Evolutionary conservation across 2,797 vertebrate species (phyloP).

Genomic region (Epinephelus coioides): DNA sequence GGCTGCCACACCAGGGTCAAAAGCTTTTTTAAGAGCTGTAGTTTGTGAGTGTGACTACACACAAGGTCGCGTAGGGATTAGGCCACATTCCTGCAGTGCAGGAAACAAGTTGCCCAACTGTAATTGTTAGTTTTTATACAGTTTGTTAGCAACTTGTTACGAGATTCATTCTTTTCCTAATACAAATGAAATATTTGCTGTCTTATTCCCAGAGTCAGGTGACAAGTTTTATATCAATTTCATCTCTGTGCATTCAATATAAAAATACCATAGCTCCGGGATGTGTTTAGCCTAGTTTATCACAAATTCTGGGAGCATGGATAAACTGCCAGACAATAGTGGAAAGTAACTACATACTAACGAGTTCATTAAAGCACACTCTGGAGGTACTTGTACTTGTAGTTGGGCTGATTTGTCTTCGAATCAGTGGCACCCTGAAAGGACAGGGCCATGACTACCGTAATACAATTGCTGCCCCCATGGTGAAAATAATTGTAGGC

Average conservation of each 20-base stretch:
- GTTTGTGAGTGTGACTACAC: conserved; percentile 17
- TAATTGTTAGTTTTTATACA: background rate
- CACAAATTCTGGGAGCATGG: background rate
- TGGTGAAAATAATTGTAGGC: no score
- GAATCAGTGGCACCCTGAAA: no score
- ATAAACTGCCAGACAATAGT: background rate
- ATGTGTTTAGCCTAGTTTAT: background rate
- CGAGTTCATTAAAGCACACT: background rate
- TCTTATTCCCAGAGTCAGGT: background rate
- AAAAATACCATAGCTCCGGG: background rate
- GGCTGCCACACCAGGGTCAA: background rate
- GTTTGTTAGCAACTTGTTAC: background rate
- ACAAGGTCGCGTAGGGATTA: conserved; percentile 8
- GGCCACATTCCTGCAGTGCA: conserved; percentile 21
- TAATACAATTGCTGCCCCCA: no score
- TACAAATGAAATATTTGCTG: background rate
- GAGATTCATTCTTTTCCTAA: background rate
- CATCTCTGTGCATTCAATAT: background rate
- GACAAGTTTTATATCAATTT: background rate
- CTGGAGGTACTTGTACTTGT: background rate
- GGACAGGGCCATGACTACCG: no score
- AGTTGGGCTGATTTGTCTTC: no score
- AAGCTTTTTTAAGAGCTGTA: conserved; percentile 27
- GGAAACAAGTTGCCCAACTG: background rate
- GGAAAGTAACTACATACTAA: background rate